These are phyloP conservation scores for Cheirogaleus medius DNA, from an alignment of 2,113 vertebrate genomes.

Conservation along the genomic window DNA sequence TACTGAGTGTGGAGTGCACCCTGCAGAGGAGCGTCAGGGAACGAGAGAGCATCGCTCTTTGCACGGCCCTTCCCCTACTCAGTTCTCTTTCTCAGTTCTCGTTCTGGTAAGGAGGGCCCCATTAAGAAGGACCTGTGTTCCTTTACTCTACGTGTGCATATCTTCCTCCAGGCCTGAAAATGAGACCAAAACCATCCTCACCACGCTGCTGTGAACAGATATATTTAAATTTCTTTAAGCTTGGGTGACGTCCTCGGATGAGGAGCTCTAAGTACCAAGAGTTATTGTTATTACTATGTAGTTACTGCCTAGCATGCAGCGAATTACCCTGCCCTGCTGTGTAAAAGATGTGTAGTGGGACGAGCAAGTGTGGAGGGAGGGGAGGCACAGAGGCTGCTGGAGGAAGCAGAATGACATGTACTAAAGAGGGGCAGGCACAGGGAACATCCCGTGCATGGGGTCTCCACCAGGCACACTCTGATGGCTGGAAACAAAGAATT, in stretches of 20 bases:
- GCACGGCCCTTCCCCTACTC: fast-evolving
- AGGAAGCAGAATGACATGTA: background rate
- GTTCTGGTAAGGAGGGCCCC: background rate
- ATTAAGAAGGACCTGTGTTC: background rate
- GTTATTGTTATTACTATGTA: conserved; percentile 81
- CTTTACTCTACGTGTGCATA: background rate
- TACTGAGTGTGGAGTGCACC: background rate
- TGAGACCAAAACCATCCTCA: conserved; percentile 8
- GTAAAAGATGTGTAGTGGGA: conserved; percentile 65
- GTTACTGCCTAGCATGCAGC: conserved; percentile 77
- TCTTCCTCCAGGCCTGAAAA: conserved; percentile 28
- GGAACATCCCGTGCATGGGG: fast-evolving
- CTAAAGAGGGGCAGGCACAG: background rate
- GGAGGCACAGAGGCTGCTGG: background rate
- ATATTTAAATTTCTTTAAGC: conserved; percentile 74
- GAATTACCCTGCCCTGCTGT: conserved; percentile 79
- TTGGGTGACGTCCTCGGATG: conserved; percentile 71
- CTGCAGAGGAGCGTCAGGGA: background rate
- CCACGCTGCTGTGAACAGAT: conserved; percentile 20
- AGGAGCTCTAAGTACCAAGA: conserved; percentile 80
- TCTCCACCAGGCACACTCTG: background rate
- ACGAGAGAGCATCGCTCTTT: background rate
- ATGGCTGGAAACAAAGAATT: background rate
- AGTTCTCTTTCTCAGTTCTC: background rate
- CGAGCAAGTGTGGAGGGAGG: conserved; percentile 60